phyloP scores from a whole-genome alignment of 2,888 invertebrate genomes.

The Diadegma fenestrale region DNA sequence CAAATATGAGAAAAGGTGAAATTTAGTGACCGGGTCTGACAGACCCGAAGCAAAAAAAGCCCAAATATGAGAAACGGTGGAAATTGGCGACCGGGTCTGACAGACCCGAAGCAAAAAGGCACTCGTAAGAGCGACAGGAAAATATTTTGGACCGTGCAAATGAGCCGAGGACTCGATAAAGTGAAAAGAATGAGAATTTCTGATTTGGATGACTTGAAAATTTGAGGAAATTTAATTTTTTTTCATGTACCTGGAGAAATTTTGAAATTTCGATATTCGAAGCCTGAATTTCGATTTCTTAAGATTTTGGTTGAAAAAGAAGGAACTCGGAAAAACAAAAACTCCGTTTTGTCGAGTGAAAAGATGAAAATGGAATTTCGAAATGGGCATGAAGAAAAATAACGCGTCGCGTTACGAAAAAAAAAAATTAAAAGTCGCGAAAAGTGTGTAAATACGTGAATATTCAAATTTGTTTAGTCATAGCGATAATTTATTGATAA shows the following conservation, averaged over 20 bases:
- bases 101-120: no score
- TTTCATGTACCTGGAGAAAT: background rate
- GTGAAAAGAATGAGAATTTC: background rate
- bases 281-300: background rate
- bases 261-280: background rate
- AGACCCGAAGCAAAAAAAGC: background rate
- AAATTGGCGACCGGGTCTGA: no score
- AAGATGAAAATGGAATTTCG: background rate
- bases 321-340: background rate
- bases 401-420: background rate
- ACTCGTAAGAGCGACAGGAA: no score
- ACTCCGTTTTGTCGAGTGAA: background rate
- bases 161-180: no score
- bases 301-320: background rate
- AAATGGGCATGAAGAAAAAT: background rate
- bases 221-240: background rate
- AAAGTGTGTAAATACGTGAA: background rate
- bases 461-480: background rate
- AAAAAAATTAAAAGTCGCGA: background rate
- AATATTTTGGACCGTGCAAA: no score
- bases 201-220: background rate
- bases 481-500: background rate
- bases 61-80: no score
- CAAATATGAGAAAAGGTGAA: no score
- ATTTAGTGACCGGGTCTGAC: background rate